Evolutionary conservation across 1,140 invertebrate genomes (phyloP), one percentile per base, ranked within the genome.

Genomic region (Chrysopa pallens): DNA sequence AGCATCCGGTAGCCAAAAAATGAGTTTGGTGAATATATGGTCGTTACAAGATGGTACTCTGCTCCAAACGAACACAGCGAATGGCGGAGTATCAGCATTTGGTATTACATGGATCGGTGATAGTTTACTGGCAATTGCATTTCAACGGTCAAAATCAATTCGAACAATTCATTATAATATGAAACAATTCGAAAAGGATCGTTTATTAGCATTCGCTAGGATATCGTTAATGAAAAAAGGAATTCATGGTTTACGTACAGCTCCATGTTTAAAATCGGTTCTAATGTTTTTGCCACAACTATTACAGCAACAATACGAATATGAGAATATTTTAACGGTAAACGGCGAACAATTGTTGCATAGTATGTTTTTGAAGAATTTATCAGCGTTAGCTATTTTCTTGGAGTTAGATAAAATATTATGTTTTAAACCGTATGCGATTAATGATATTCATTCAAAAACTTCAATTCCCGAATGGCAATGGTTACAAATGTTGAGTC

Each of bases 1-100:
- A 17, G 72, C 70, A 1, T 67, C 71, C 50, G 65, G 64, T 7
- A 64, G 61, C 50, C 48, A 52, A 13, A 65, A 66, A 49, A 58
- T 59, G 8, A 71, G 63, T 50, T 73, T 73, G 8, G 62, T 74
- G 49, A 78, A 79, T 51, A 63, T 78, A 15, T 79, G 75, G 75
- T 73, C 70, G 4, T 52, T 78, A 1, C 58, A 67, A 56, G 67
- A 75, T 56, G 73, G 71, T 0, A 67, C 61, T 42, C 52, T 77
- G 12, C 54, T 76, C 4, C 67, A 75, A 46, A 75, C 73, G 3
- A 51, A 66, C 39, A 66, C 66, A 36, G 72, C 73, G 6, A 61
- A 53, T 38, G 74, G 73, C 11, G 65, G 63, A 3, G 60, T 74
- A 1, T 61, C 63, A 35, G 53, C 59, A 38, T 50, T 53, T 36